Conservation (phyloP, 1,140 invertebrate species). For the Acromyrmex echinatior region DNA sequence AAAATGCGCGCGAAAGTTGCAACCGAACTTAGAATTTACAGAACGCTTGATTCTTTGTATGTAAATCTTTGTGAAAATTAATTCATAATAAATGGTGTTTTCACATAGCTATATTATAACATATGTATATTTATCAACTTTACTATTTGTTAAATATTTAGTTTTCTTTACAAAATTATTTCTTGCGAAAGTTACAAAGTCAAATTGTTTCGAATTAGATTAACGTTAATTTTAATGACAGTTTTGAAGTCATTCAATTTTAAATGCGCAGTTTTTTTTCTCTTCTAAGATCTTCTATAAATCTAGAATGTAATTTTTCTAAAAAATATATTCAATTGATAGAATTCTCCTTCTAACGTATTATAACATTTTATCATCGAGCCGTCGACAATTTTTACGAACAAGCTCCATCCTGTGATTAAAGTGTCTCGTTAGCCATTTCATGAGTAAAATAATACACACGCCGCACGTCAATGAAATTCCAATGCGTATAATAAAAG, state of each 20-base stretch:
- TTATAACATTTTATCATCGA: not conserved
- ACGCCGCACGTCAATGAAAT: constrained; percentile 3
- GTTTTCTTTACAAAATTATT: not conserved
- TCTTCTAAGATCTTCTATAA: too few species aligned
- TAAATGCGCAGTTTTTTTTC: not conserved
- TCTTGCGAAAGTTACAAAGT: not conserved
- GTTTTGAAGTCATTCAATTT: not conserved
- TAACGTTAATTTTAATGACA: not conserved
- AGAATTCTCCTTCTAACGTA: not conserved
- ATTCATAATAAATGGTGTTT: not conserved
- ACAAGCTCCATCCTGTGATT: not conserved
- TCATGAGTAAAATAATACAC: constrained; percentile 21
- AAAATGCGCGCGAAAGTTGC: constrained; percentile 18
- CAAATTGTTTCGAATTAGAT: not conserved
- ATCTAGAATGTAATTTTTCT: too few species aligned
- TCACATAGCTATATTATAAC: not conserved
- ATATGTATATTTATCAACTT: not conserved
- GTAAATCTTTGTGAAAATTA: not conserved
- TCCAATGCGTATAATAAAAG: constrained; percentile 18
- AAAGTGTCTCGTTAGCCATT: constrained; percentile 26
- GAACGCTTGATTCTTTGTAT: not conserved
- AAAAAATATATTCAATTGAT: not conserved
- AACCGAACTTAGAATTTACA: not conserved
- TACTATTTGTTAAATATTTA: not conserved
- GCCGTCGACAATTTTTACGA: not conserved